phyloP scores from a whole-genome alignment of 2,797 vertebrate genomes.

The Schizothorax lantsangensis region DNA sequence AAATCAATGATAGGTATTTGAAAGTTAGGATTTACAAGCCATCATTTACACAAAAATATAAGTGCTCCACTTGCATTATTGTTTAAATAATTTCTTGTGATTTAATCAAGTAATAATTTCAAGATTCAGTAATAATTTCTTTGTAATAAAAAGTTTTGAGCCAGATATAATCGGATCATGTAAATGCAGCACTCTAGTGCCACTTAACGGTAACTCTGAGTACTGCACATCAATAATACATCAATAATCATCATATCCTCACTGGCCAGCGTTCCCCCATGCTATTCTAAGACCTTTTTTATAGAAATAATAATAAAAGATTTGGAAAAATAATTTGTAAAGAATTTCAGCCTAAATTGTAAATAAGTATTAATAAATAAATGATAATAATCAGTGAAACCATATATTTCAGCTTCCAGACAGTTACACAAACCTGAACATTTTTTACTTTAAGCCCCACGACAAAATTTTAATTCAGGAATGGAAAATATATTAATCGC shows the following conservation, averaged over 20 bases:
- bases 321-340: too few relatives aligned
- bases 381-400: too few relatives aligned
- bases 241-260: background rate
- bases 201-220: background rate
- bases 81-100: background rate
- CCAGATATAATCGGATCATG: background rate
- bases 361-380: too few relatives aligned
- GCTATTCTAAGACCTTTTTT: background rate
- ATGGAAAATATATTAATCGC: too few relatives aligned
- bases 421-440: too few relatives aligned
- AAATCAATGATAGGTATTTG: background rate
- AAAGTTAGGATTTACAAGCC: background rate
- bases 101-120: background rate
- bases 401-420: too few relatives aligned
- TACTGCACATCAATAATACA: background rate
- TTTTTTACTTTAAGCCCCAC: too few relatives aligned
- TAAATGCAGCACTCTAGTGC: background rate
- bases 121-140: background rate
- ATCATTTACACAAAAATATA: background rate
- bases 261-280: background rate
- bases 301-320: too few relatives aligned
- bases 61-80: background rate
- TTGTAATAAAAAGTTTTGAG: background rate
- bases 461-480: too few relatives aligned
- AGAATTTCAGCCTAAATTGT: too few relatives aligned